Percentiles rank a stretch among this genome's conserved stretches.
Conservation (phyloP, 2,113 vertebrate species). For the Chamaea fasciata region DNA sequence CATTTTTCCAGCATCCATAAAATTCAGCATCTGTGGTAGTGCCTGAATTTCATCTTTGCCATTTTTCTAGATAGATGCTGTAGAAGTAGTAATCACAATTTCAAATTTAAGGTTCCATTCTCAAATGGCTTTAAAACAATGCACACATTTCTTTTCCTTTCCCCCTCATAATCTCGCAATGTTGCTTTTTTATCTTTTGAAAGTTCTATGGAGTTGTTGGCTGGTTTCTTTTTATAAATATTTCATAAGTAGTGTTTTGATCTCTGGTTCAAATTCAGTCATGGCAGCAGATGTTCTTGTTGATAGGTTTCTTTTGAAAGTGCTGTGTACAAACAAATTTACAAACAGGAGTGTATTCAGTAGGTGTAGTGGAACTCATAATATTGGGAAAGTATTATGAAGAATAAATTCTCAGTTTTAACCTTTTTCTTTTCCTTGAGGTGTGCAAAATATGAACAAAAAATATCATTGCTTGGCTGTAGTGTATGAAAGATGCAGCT, state of each 20-base stretch:
- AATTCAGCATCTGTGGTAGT: background rate
- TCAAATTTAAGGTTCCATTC: background rate
- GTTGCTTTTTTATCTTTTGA: background rate
- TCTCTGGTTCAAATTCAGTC: conserved; percentile 19
- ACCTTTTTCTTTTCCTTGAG: background rate
- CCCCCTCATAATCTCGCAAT: background rate
- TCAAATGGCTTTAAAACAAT: background rate
- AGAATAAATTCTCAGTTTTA: background rate
- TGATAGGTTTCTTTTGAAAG: background rate
- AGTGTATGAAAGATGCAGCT: background rate
- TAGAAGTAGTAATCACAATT: background rate
- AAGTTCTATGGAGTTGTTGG: background rate
- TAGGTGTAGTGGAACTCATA: background rate
- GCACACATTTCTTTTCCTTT: background rate
- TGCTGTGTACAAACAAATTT: background rate
- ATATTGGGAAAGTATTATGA: background rate
- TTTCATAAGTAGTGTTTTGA: conserved; percentile 22
- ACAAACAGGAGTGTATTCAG: background rate
- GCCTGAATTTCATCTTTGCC: background rate
- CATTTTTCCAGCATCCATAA: background rate
- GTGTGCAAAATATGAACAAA: background rate
- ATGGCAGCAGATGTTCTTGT: background rate
- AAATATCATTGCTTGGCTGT: background rate
- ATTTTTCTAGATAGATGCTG: background rate
- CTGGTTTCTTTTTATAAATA: conserved; percentile 13